Percentiles rank a stretch among this genome's conserved stretches.
Conservation (phyloP, 2,113 vertebrate genomes). For the Lagopus leucura region DNA sequence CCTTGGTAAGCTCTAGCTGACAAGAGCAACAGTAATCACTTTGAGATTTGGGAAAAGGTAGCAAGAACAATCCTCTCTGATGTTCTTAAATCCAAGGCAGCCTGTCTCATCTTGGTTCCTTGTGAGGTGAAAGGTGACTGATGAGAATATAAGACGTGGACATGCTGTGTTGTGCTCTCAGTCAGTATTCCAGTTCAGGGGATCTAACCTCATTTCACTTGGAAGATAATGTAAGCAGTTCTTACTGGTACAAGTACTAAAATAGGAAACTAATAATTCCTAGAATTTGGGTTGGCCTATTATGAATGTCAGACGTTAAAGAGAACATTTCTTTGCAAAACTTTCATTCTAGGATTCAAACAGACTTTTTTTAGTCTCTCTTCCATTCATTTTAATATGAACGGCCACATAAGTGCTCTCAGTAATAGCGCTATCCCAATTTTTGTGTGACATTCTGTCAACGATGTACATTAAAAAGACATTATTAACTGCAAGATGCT, state of each 20-base stretch:
- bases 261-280: constrained; percentile 64
- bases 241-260: constrained; percentile 13
- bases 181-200: neutral
- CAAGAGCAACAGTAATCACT: neutral
- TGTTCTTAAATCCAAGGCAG: neutral
- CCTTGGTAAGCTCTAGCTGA: neutral
- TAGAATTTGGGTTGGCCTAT: constrained; percentile 34
- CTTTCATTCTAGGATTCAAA: constrained; percentile 31
- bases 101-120: neutral
- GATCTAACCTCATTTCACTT: constrained; percentile 49
- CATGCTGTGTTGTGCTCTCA: neutral
- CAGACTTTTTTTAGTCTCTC: constrained; percentile 5
- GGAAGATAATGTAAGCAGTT: constrained; percentile 54
- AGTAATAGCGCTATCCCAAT: constrained; percentile 38
- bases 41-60: neutral
- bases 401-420: constrained; percentile 36
- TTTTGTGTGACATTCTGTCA: constrained; percentile 56
- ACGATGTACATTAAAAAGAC: constrained; percentile 51
- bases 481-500: constrained; percentile 62
- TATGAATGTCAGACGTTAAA: constrained; percentile 32
- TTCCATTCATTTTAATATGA: constrained; percentile 45
- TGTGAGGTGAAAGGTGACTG: neutral
- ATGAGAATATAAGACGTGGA: neutral
- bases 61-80: neutral
- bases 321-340: constrained; percentile 25